Conservation (phyloP, 2,113 vertebrate genomes). For the Heteronetta atricapilla region DNA sequence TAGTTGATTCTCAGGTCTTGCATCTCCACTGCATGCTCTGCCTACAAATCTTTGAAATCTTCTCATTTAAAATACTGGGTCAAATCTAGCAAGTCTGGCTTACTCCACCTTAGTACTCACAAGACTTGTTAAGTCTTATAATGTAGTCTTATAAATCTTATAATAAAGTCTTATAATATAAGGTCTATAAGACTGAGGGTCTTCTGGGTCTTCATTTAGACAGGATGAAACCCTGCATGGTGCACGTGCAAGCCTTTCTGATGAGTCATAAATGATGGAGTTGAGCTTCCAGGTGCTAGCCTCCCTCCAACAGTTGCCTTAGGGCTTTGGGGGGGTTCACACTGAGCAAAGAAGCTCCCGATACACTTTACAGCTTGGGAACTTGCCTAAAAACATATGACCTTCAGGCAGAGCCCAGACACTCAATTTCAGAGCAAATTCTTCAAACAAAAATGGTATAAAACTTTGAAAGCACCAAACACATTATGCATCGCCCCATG, state of each 20-base stretch:
- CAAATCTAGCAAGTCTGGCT: background rate
- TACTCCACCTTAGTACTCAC: background rate
- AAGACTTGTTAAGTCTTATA: background rate
- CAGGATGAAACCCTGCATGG: rapidly evolving
- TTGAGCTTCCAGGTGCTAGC: background rate
- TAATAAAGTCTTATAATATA: too few relatives aligned
- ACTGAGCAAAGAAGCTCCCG: background rate
- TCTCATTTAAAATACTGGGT: background rate
- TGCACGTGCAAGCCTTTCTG: background rate
- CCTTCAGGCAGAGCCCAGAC: background rate
- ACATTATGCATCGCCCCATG: background rate
- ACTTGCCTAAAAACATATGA: background rate
- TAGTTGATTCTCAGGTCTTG: background rate
- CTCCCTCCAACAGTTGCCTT: background rate
- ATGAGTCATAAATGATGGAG: background rate
- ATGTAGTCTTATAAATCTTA: too few relatives aligned
- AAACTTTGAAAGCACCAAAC: background rate
- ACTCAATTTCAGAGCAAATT: background rate
- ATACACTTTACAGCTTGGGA: background rate
- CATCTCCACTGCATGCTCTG: background rate
- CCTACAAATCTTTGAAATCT: background rate
- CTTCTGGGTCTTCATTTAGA: background rate
- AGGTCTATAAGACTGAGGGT: background rate
- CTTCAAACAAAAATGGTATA: background rate
- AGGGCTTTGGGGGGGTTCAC: background rate